These are phyloP conservation scores for Platichthys flesus DNA, from an alignment of 2,113 vertebrate genomes.

Conservation along the genomic window DNA sequence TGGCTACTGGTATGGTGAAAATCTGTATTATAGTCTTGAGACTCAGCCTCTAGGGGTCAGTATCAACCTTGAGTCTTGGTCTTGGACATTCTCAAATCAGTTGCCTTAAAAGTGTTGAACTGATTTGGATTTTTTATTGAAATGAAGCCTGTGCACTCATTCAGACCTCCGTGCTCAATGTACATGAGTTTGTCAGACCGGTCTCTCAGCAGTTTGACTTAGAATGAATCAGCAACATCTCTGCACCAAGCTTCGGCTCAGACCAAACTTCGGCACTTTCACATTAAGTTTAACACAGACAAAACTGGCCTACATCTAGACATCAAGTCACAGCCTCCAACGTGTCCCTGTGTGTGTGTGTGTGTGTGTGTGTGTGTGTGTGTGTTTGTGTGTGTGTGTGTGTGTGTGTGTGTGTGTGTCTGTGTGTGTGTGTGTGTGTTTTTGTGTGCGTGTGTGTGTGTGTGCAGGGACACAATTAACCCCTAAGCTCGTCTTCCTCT, in stretches of 20 bases:
- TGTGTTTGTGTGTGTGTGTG: too few relatives aligned
- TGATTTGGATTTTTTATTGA: too few relatives aligned
- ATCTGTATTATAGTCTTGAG: not conserved
- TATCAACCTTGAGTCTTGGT: not conserved
- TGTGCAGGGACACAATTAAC: constrained; percentile 1
- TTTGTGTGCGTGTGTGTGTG: too few relatives aligned
- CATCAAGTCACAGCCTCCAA: constrained; percentile 21
- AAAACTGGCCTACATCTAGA: constrained; percentile 22
- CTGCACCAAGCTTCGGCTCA: constrained; percentile 32
- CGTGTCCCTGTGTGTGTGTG: constrained; percentile 7
- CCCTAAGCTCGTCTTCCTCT: not conserved
- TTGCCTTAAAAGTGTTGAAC: not conserved
- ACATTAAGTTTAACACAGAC: constrained; percentile 38
- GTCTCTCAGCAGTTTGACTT: constrained; percentile 45
- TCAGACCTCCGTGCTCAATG: not conserved
- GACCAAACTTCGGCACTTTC: constrained; percentile 55
- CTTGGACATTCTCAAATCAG: not conserved
- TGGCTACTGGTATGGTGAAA: not conserved
- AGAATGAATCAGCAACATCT: constrained; percentile 17
- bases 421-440: constrained; percentile 12
- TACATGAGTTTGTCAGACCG: not conserved
- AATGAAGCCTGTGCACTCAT: too few relatives aligned
- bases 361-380: constrained; percentile 32
- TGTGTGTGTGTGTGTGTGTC: too few relatives aligned
- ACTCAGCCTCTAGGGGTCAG: not conserved